phyloP scores from a whole-genome alignment of 2,797 vertebrate species.

The Eospalax fontanierii region DNA sequence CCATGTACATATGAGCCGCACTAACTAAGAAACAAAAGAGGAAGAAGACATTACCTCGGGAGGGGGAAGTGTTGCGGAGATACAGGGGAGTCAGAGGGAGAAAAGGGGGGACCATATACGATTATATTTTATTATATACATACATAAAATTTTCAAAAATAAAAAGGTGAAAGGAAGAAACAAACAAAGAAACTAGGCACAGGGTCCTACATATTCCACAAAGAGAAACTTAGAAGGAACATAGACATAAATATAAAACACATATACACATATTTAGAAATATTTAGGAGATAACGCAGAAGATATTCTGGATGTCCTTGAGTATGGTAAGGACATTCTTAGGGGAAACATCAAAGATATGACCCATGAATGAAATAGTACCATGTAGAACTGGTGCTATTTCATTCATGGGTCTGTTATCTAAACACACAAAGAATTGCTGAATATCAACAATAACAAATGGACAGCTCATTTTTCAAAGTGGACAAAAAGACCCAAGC shows the following conservation, averaged over 20 bases:
- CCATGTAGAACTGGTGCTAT: neutral
- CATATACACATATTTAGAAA: neutral
- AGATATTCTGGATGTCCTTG: neutral
- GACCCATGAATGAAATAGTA: neutral
- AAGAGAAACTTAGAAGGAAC: neutral
- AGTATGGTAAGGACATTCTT: neutral
- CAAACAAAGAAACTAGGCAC: neutral
- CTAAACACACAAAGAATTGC: neutral
- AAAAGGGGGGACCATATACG: neutral
- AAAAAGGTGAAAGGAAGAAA: too few species aligned
- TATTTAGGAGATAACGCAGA: neutral
- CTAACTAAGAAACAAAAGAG: neutral
- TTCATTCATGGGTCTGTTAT: too few species aligned
- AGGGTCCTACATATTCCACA: neutral
- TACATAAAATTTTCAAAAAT: neutral
- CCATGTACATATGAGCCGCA: neutral
- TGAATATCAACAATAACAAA: neutral
- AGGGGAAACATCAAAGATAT: neutral
- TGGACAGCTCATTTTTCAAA: neutral
- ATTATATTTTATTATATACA: neutral
- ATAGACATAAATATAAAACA: neutral
- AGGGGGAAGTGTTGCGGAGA: neutral
- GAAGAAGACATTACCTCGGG: neutral
- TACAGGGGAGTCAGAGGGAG: neutral
- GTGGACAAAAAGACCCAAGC: neutral